Base-by-base conservation (phyloP, 2,888 invertebrate genomes). In the Trichacis sp. region DNA sequence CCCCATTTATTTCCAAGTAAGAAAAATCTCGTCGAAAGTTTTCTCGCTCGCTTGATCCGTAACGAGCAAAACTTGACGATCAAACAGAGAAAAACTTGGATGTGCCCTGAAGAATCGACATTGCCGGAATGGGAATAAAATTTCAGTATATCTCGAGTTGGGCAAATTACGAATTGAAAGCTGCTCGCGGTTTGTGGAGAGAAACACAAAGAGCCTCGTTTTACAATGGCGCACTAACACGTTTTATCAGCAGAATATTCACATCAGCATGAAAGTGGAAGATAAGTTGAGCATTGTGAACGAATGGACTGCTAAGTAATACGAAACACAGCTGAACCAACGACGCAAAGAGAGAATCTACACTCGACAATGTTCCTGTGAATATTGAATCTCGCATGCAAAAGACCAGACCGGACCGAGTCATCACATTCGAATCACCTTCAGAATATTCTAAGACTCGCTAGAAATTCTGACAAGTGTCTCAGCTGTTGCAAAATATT, bases 281-380 rank as follows among this genome's bases (percentile, higher is more conserved):
- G 33, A 33, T 33, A 33, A 33, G 11, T n/a, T 11, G n/a, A n/a
- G n/a, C 33, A 33, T n/a, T 6, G 33, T n/a, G 2, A 9, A 6
- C 33, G 33, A n/a, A n/a, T 33, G 24, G 24, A 17, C 15, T 15
- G 17, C 29, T 46, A n/a, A 36, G 50, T 58, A 36, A 43, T 33
- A 40, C 36, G 50, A 57, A 14, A 29, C 49, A 50, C 57, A 57
- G 50, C 58, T 36, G 38, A 52, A 45, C 46, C 42, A 19, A 53
- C 53, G 53, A 53, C 29, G 33, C 30, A 45, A 8, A 46, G 51
- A 15, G 33, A n/a, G n/a, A n/a, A 5, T 24, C 24, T 24, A 24
- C 24, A 8, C 24, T n/a, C 24, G 24, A 8, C 24, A 24, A 24
- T 24, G 24, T 24, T 24, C 8, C 24, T 5, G 4, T 8, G 24